phyloP scores from a whole-genome alignment of 2,888 invertebrate genomes.

The Aradus depressus region DNA sequence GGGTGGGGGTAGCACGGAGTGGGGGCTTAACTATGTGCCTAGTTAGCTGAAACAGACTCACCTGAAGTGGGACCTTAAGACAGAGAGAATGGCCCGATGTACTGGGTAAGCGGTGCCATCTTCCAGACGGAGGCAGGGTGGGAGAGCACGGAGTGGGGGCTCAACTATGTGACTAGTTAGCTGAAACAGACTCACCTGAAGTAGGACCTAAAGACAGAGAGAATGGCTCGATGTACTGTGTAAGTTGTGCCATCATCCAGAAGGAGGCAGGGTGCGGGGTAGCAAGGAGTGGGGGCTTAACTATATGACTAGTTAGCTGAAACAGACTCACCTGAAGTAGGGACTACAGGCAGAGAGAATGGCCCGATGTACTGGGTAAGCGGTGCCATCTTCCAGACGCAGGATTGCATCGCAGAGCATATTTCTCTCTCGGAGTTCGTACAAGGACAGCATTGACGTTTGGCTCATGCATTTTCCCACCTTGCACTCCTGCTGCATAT shows the following conservation, averaged over 20 bases:
- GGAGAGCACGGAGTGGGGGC: no score
- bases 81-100: slow-evolving; percentile 73
- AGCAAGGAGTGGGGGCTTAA: no score
- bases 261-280: no score
- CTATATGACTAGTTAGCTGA: slow-evolving; percentile 9
- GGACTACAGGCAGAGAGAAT: slow-evolving; percentile 80
- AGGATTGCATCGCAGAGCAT: slow-evolving; percentile 79
- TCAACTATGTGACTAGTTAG: no score
- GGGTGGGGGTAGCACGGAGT: no score
- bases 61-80: slow-evolving; percentile 86
- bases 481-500: slow-evolving; percentile 8
- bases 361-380: slow-evolving; percentile 74
- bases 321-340: slow-evolving; percentile 65
- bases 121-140: slow-evolving; percentile 65
- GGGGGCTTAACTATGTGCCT: no score
- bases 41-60: slow-evolving; percentile 35
- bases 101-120: slow-evolving; percentile 73
- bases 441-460: slow-evolving; percentile 72
- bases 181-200: no score
- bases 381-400: slow-evolving; percentile 66
- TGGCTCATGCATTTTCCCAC: slow-evolving; percentile 63
- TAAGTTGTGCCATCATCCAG: no score
- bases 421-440: slow-evolving; percentile 70
- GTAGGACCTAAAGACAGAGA: not conserved
- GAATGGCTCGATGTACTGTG: not conserved